Conservation (phyloP, 2,113 vertebrate genomes). For the Zapus hudsonius region DNA sequence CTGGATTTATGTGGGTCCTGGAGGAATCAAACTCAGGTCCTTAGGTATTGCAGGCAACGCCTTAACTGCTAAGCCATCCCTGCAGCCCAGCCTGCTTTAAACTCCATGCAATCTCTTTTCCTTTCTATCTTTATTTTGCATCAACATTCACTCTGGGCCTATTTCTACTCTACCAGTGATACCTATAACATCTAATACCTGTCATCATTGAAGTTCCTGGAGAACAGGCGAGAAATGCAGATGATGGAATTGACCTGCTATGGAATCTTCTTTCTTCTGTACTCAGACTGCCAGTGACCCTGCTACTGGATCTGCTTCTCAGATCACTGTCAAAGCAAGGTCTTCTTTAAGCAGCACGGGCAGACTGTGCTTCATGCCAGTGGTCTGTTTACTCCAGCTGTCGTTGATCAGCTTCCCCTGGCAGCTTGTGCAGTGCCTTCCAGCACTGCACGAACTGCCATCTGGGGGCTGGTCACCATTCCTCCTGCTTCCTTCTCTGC, state of each 20-base stretch:
- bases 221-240: fast-evolving
- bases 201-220: not conserved
- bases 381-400: no score
- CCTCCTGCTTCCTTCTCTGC: not conserved
- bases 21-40: no score
- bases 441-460: no score
- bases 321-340: not conserved
- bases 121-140: not conserved
- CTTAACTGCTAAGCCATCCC: no score
- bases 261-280: not conserved
- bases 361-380: no score
- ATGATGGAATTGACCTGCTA: fast-evolving
- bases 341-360: not conserved
- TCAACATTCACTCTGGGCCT: not conserved
- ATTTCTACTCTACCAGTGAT: not conserved
- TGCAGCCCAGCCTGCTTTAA: no score
- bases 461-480: no score
- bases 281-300: not conserved
- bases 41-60: no score
- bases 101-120: not conserved
- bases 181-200: not conserved
- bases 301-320: not conserved
- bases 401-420: no score
- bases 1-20: no score
- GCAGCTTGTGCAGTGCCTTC: no score